Evolutionary conservation across 2,797 vertebrate genomes (phyloP), one percentile per base, ranked within the genome.

Genomic region (Cynopterus sphinx): DNA sequence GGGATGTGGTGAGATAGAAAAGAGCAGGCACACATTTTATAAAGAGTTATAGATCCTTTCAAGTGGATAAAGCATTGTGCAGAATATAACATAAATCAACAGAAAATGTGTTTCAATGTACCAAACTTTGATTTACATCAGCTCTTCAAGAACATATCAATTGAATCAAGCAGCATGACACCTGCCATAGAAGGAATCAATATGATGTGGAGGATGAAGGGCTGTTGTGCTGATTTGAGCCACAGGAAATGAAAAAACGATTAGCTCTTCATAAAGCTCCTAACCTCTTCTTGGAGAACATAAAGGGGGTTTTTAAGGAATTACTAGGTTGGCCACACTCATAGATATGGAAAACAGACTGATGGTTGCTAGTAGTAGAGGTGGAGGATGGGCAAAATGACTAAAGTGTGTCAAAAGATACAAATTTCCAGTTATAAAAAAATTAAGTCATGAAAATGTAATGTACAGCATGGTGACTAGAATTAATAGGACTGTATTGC

Each of bases 71-170:
- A 61, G 22, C 63, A 71, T 41, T 8, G 3, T 12, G 43, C 17
- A 70, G 61, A 87, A 74, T 75, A 83, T 57, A 93, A 74, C 31
- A 57, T 22, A 83, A 88, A 94, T 74, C 22, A 91, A 55, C 39
- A 78, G 36, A 85, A 93, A 95, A 84, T 74, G 43, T 79, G 13
- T 70, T 96, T 79, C n/a, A 10, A 3, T 77, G 46, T 68, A 63
- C 70, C 43, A 74, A 92, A 74, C 26, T 84, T 70, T 51, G 41
- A 95, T 82, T 93, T 82, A 41, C 28, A 81, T 75, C 77, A 91
- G 41, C 55, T 77, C 85, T 93, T 93, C 41, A 73, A 84, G 70
- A 85, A 89, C 51, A 0, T 71, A 81, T 36, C 65, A 46, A 7
- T 49, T 77, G 46, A 12, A 67, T 70, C 61, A 55, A 65, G 68